Percentiles rank a stretch among this genome's conserved stretches.
These are phyloP conservation scores for Troilus luridus DNA, from an alignment of 2,888 invertebrate species.

Conservation along the genomic window DNA sequence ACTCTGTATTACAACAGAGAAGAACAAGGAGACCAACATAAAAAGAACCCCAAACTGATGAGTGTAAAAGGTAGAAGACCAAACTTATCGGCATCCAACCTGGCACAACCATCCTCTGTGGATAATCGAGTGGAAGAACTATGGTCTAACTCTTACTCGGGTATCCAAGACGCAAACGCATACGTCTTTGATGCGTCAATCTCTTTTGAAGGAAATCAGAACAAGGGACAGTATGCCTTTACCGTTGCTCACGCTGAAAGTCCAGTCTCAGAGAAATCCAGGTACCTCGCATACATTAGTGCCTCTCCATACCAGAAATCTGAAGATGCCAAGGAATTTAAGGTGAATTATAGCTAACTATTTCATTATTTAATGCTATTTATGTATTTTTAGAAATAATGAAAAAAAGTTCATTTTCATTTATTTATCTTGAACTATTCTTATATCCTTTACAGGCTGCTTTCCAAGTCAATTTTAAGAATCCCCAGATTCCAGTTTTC, in stretches of 20 bases:
- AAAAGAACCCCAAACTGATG: background rate
- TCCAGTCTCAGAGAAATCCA: constrained; percentile 74
- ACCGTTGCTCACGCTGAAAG: constrained; percentile 75
- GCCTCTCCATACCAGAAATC: constrained; percentile 68
- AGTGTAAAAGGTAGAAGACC: background rate
- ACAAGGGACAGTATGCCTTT: constrained; percentile 72
- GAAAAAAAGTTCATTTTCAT: background rate
- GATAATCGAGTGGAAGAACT: constrained; percentile 17
- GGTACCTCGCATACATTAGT: constrained; percentile 71
- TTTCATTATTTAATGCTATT: background rate
- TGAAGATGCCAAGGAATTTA: constrained; percentile 66
- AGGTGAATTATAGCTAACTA: background rate
- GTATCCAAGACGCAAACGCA: constrained; percentile 59
- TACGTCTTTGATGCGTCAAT: constrained; percentile 72
- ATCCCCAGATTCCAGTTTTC: constrained; percentile 71
- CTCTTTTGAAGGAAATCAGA: constrained; percentile 72
- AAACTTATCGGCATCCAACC: background rate
- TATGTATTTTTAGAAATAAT: background rate
- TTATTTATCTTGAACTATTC: background rate
- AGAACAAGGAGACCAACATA: constrained; percentile 6
- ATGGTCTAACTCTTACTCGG: background rate
- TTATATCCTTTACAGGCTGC: constrained; percentile 52
- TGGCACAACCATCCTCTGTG: constrained; percentile 24
- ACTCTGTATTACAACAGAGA: background rate
- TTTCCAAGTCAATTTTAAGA: constrained; percentile 57